Conservation (phyloP, 2,797 vertebrate genomes). For the Propithecus perrieri region DNA sequence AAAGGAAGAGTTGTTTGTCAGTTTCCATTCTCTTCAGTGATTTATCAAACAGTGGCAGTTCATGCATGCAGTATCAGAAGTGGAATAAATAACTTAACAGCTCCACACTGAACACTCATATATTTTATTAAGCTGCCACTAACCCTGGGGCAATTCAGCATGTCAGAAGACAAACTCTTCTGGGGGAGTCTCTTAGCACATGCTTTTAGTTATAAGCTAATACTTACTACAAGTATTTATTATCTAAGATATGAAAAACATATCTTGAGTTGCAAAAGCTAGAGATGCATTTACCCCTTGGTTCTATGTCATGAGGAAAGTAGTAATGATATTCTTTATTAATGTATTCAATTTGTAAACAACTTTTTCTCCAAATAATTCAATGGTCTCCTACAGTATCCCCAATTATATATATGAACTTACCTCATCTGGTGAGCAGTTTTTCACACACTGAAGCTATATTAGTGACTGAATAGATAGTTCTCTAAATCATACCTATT, state of each 20-base stretch:
- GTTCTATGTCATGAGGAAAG: background rate
- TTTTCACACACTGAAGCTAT: background rate
- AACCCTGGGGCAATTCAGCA: conserved; percentile 9
- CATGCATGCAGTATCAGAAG: conserved; percentile 79
- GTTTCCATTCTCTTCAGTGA: conserved; percentile 81
- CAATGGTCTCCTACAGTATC: background rate
- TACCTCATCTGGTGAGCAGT: background rate
- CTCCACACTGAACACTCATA: conserved; percentile 53
- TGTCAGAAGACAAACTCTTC: conserved; percentile 60
- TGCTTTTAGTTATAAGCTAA: conserved; percentile 50
- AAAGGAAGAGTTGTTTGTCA: conserved; percentile 83
- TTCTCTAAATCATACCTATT: conserved; percentile 23
- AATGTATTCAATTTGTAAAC: conserved; percentile 40
- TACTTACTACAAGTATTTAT: conserved; percentile 13
- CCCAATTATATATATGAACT: conserved; percentile 30
- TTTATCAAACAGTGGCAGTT: conserved; percentile 81
- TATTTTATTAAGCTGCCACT: conserved; percentile 76
- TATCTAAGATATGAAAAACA: background rate
- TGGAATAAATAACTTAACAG: conserved; percentile 81
- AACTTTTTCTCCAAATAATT: conserved; percentile 22
- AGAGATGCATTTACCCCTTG: background rate
- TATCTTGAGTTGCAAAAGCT: background rate
- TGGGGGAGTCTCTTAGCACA: background rate
- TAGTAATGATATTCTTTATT: background rate
- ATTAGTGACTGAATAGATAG: background rate